phyloP scores from a whole-genome alignment of 2,113 vertebrate genomes.

The Sakesphorus luctuosus region DNA sequence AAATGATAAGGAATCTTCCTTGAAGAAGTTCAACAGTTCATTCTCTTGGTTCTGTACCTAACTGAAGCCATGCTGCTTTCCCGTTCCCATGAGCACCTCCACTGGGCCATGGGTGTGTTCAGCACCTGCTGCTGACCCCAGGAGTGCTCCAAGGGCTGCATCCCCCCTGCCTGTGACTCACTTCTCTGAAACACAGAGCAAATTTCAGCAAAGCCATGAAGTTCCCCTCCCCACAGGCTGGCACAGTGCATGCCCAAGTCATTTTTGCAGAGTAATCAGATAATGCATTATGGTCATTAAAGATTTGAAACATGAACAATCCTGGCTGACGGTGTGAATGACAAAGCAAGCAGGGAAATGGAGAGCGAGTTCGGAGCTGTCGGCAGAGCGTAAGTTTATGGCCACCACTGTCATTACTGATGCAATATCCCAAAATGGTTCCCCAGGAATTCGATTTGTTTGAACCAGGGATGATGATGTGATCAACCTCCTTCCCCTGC shows the following conservation, averaged over 20 bases:
- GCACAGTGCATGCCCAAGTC: background rate
- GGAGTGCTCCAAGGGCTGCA: background rate
- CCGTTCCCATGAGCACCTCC: background rate
- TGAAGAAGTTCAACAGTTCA: background rate
- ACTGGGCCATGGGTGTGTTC: rapidly evolving
- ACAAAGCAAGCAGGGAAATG: background rate
- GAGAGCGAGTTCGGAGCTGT: background rate
- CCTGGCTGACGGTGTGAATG: background rate
- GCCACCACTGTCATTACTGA: background rate
- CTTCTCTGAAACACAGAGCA: background rate
- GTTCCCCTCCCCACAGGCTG: background rate
- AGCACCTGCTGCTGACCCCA: background rate
- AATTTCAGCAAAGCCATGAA: background rate
- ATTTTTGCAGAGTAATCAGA: background rate
- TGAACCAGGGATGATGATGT: background rate
- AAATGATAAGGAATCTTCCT: background rate
- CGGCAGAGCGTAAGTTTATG: rapidly evolving
- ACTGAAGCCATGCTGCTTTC: background rate
- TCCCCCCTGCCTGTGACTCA: background rate
- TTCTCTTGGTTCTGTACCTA: background rate
- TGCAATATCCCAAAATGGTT: background rate
- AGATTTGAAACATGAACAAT: background rate
- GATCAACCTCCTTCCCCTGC: background rate
- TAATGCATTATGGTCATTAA: background rate
- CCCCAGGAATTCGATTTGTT: rapidly evolving